phyloP scores from a whole-genome alignment of 2,888 invertebrate species.

The Allophyes oxyacanthae region DNA sequence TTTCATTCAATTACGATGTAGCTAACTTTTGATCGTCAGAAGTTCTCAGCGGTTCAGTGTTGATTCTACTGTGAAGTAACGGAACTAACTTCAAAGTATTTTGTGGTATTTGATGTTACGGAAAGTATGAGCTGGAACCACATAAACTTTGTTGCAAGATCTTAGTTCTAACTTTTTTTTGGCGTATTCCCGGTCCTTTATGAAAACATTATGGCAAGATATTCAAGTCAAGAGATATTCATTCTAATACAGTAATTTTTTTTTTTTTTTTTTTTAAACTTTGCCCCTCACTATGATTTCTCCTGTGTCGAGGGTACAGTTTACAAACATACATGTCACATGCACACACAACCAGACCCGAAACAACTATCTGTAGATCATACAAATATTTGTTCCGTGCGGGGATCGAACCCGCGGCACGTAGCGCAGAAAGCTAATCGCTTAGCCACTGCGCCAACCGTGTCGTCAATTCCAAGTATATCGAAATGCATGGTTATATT shows the following conservation, averaged over 20 bases:
- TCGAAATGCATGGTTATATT: too few species aligned
- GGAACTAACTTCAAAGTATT: constrained; percentile 35
- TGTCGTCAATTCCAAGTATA: too few species aligned
- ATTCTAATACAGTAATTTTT: not conserved
- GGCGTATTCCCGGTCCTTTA: not conserved
- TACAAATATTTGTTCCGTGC: too few species aligned
- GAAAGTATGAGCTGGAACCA: constrained; percentile 34
- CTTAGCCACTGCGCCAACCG: too few species aligned
- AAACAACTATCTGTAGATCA: too few species aligned
- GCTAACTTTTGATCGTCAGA: constrained; percentile 30
- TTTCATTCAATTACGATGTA: constrained; percentile 51
- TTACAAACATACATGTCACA: too few species aligned
- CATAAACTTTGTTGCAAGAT: constrained; percentile 19
- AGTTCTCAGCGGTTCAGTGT: constrained; percentile 30
- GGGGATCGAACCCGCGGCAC: too few species aligned
- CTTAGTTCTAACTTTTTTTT: constrained; percentile 19
- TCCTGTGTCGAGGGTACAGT: too few species aligned
- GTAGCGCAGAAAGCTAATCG: too few species aligned
- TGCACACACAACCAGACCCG: too few species aligned
- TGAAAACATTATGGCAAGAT: not conserved
- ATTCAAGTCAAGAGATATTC: not conserved
- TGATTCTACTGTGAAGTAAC: constrained; percentile 34
- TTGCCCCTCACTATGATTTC: too few species aligned
- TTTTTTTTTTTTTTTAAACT: too few species aligned
- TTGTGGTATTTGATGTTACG: constrained; percentile 41